Conservation (phyloP, 2,888 invertebrate genomes). For the Stramonita haemastoma region DNA sequence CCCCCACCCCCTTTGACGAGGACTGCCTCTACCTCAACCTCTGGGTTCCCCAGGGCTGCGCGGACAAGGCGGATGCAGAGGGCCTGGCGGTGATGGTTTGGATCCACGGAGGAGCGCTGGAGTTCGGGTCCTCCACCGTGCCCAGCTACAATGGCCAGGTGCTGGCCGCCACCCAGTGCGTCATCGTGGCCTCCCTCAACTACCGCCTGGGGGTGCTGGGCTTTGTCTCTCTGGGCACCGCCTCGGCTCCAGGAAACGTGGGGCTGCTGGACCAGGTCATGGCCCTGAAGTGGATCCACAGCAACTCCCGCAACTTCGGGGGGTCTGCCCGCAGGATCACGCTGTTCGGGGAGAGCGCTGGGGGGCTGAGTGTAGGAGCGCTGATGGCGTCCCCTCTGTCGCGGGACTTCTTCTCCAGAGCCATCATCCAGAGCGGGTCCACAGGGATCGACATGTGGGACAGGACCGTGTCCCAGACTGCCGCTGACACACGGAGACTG, state of each 20-base stretch:
- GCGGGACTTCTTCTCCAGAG: slow-evolving; percentile 56
- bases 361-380: slow-evolving; percentile 54
- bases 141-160: slow-evolving; percentile 79
- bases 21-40: slow-evolving; percentile 97
- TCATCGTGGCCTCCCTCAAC: slow-evolving; percentile 95
- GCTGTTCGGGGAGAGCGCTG: slow-evolving; percentile 67
- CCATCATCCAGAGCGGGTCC: slow-evolving; percentile 66
- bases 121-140: slow-evolving; percentile 93
- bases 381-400: slow-evolving; percentile 63
- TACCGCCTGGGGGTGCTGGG: slow-evolving; percentile 94
- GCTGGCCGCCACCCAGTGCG: slow-evolving; percentile 91
- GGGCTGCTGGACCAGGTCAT: slow-evolving; percentile 95
- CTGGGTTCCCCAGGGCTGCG: slow-evolving; percentile 86
- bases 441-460: too few relatives aligned
- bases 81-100: slow-evolving; percentile 87
- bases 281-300: slow-evolving; percentile 94
- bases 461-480: too few relatives aligned
- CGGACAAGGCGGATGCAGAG: background rate
- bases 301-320: slow-evolving; percentile 84
- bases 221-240: slow-evolving; percentile 86
- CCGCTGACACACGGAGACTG: too few relatives aligned
- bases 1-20: slow-evolving; percentile 79
- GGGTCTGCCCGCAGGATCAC: slow-evolving; percentile 65
- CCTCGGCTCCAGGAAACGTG: slow-evolving; percentile 91
- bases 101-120: slow-evolving; percentile 96